phyloP scores from a whole-genome alignment of 2,113 vertebrate genomes.

The Misgurnus mizolepis region DNA sequence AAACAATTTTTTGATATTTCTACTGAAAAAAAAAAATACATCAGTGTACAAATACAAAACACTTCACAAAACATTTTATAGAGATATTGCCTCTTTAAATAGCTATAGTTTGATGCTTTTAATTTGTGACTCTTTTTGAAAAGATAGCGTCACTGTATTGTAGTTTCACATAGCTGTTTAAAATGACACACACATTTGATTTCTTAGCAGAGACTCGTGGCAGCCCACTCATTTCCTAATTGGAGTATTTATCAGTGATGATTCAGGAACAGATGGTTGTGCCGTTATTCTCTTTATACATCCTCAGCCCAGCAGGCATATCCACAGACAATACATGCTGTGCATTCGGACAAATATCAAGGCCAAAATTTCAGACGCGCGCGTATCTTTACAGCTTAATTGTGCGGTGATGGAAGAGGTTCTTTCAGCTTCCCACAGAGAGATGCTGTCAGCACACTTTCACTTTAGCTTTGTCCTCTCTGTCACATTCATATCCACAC shows the following conservation, averaged over 20 bases:
- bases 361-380: slow-evolving; percentile 52
- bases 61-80: too few species aligned
- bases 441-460: background rate
- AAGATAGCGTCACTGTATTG: too few species aligned
- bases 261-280: slow-evolving; percentile 50
- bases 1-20: too few species aligned
- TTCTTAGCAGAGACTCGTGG: slow-evolving; percentile 13
- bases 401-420: slow-evolving; percentile 10
- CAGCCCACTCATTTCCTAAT: slow-evolving; percentile 41
- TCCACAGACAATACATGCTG: slow-evolving; percentile 42
- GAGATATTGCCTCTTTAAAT: too few species aligned
- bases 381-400: slow-evolving; percentile 24
- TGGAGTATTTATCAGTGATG: slow-evolving; percentile 40
- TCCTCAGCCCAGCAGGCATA: slow-evolving; percentile 39
- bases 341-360: slow-evolving; percentile 20
- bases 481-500: background rate
- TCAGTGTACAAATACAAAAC: too few species aligned
- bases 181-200: slow-evolving; percentile 9
- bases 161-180: background rate
- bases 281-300: slow-evolving; percentile 27
- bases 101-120: too few species aligned
- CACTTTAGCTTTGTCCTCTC: background rate
- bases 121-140: too few species aligned
- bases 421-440: background rate
- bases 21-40: too few species aligned